Evolutionary conservation across 2,888 invertebrate species (phyloP), one percentile per base, ranked within the genome.

Genomic region (Tigriopus californicus): DNA sequence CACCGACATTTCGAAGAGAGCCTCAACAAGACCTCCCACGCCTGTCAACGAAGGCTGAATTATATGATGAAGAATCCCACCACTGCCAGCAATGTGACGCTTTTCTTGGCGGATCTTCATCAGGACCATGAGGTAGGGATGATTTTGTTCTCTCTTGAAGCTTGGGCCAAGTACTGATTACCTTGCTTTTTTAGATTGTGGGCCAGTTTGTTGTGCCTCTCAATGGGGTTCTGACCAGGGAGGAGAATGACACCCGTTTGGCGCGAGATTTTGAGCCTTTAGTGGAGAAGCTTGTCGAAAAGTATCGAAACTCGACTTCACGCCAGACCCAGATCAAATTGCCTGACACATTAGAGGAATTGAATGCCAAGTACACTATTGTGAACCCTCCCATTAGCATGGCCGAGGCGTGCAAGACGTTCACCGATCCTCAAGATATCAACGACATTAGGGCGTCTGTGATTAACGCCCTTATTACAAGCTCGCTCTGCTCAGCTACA

Each of bases 1-100:
- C 68, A 69, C 61, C 62, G 65, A 44, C 64, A 65, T 12, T 66
- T 67, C 3, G 65, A 15, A 42, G 64, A 69, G 51, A 77, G 80
- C 1, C 70, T 71, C 33, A 80, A 81, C 66, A 85, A 85, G 69
- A 82, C 83, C 0, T 78, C 81, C 0, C 70, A 74, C 51, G 80
- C 84, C 0, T 81, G 82, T 65, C 77, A 79, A 64, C 72, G 84
- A 12, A 74, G 84, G 18, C 69, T 80, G 2, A 67, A 75, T 46
- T 80, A 80, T 67, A 75, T 82, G 67, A 68, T 80, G 66, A 77
- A 77, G 64, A 78, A 77, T 64, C 72, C 76, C 0, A 71, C 75
- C 4, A 80, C 80, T 1, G 68, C 73, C 13, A 75, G 77, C 42
- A 79, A 79, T 64, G 75, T 82, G 0, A 71, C 76, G 5, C 70